Evolutionary conservation across 2,888 invertebrate species (phyloP).

Genomic region (Orthonychiurus folsomi): DNA sequence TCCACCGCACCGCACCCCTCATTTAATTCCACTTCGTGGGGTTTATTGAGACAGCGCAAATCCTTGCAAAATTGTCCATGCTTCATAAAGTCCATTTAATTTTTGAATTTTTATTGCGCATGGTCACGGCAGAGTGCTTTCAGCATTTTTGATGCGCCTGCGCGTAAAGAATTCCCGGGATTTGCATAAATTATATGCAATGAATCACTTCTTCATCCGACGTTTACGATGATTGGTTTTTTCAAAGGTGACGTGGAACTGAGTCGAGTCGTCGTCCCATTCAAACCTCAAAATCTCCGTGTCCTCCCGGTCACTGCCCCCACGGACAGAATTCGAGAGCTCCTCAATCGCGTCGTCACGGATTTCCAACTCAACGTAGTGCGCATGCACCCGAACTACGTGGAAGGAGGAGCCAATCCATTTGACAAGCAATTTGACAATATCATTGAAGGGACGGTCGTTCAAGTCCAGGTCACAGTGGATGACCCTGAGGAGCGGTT

Average conservation of each 20-base stretch:
- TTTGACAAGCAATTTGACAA: constrained; percentile 40
- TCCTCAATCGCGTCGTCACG: constrained; percentile 37
- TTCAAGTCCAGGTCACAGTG: constrained; percentile 39
- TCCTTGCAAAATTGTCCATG: no score
- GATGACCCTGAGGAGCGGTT: constrained; percentile 39
- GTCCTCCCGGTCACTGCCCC: constrained; percentile 39
- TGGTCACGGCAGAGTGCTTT: no score
- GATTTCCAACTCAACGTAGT: constrained; percentile 38
- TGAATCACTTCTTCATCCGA: no score
- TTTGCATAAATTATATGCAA: background rate
- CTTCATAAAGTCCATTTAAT: background rate
- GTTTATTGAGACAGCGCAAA: no score
- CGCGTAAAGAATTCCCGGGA: no score
- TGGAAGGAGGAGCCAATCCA: constrained; percentile 35
- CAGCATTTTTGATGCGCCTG: no score
- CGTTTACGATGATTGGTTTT: no score
- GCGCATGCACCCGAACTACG: constrained; percentile 37
- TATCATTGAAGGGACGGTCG: constrained; percentile 40
- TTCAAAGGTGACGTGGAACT: constrained; percentile 37
- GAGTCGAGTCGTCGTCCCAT: constrained; percentile 39
- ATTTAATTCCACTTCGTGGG: background rate
- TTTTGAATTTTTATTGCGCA: background rate
- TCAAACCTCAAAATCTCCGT: constrained; percentile 39
- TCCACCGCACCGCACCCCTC: background rate
- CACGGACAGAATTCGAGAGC: constrained; percentile 38